These are phyloP conservation scores for Cylloceria caligata DNA, from an alignment of 2,888 invertebrate species.

Conservation along the genomic window DNA sequence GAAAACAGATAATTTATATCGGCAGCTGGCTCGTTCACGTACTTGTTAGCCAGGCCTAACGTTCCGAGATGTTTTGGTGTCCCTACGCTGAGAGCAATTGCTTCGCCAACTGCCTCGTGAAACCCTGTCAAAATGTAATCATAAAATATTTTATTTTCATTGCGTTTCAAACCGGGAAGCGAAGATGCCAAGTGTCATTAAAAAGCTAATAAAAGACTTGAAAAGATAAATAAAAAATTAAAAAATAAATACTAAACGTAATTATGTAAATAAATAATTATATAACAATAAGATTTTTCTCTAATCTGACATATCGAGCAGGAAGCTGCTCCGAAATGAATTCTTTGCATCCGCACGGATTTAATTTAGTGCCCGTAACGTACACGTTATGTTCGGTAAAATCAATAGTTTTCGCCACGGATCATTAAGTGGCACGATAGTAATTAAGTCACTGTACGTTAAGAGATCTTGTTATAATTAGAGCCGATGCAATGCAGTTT, in stretches of 20 bases:
- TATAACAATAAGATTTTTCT: background rate
- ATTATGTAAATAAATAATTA: background rate
- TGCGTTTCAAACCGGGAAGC: background rate
- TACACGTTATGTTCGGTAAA: background rate
- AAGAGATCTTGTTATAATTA: conserved; percentile 1
- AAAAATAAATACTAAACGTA: background rate
- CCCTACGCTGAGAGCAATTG: conserved; percentile 93
- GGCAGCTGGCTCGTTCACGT: conserved; percentile 92
- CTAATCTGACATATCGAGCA: background rate
- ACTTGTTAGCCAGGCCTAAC: conserved; percentile 92
- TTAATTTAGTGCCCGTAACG: background rate
- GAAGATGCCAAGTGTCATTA: no score
- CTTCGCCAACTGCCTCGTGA: conserved; percentile 97
- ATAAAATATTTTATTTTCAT: background rate
- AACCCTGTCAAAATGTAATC: conserved; percentile 88
- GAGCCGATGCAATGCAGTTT: conserved; percentile 3
- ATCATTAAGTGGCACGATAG: background rate
- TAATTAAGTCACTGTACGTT: background rate
- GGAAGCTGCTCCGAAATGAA: background rate
- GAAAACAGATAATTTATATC: conserved; percentile 94
- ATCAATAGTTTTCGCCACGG: background rate
- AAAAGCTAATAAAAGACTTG: no score
- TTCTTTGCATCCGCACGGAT: background rate
- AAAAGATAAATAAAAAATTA: background rate
- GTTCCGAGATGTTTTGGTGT: conserved; percentile 94